These are phyloP conservation scores for Argyrosomus japonicus DNA, from an alignment of 2,113 vertebrate genomes.

Conservation along the genomic window DNA sequence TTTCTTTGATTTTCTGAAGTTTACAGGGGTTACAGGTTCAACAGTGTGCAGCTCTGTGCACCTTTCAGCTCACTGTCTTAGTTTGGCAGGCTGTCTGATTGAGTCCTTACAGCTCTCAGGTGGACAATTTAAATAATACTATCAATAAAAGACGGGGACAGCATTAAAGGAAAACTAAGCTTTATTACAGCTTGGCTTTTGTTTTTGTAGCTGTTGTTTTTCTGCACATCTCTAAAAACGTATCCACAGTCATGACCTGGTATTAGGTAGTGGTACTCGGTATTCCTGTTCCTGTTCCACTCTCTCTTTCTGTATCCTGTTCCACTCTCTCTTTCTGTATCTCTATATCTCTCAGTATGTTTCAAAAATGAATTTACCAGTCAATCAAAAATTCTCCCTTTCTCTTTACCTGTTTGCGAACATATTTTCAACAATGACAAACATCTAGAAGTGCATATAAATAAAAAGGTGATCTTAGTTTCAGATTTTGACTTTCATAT, in stretches of 20 bases:
- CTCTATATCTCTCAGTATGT: neutral
- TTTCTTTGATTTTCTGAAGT: neutral
- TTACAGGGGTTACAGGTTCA: neutral
- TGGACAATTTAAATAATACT: neutral
- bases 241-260: neutral
- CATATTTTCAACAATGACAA: too few relatives aligned
- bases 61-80: neutral
- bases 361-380: neutral
- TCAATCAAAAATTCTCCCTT: neutral
- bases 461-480: too few relatives aligned
- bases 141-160: neutral
- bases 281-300: too few relatives aligned
- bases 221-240: neutral
- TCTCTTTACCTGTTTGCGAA: neutral
- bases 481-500: too few relatives aligned
- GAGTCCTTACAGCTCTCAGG: slow-evolving; percentile 24
- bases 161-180: too few relatives aligned
- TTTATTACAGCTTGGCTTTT: neutral
- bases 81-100: neutral
- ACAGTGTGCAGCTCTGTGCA: neutral
- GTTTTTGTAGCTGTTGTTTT: neutral
- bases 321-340: neutral
- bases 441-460: too few relatives aligned
- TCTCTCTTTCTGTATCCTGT: neutral
- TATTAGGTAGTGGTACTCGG: too few relatives aligned